These are phyloP conservation scores for Tenthredo amoena DNA, from an alignment of 2,888 invertebrate genomes.

Conservation along the genomic window DNA sequence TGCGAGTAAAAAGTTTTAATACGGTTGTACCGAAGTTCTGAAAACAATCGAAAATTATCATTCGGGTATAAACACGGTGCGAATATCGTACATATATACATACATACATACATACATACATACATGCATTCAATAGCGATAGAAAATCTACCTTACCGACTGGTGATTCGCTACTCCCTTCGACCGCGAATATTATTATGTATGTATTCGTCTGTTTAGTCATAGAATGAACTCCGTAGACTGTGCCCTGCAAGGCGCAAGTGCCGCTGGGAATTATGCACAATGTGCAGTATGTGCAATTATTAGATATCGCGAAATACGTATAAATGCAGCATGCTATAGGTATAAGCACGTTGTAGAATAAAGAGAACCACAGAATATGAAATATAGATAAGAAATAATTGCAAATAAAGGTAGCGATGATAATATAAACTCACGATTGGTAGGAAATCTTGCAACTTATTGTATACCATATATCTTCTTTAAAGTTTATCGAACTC, in stretches of 20 bases:
- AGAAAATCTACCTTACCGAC: slow-evolving; percentile 15
- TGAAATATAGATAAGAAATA: background rate
- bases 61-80: background rate
- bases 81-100: background rate
- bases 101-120: background rate
- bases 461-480: background rate
- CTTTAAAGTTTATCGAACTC: background rate
- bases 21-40: background rate
- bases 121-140: background rate
- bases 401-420: background rate
- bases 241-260: background rate
- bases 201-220: background rate
- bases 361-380: background rate
- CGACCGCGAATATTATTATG: background rate
- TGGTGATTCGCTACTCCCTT: background rate
- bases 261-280: background rate
- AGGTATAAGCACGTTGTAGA: background rate
- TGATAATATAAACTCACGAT: background rate
- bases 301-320: slow-evolving; percentile 2
- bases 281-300: background rate
- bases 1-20: background rate
- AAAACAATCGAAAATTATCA: slow-evolving; percentile 2
- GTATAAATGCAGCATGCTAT: background rate
- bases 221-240: background rate
- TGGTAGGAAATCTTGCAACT: background rate